These are phyloP conservation scores for Xanthia togata DNA, from an alignment of 2,888 invertebrate genomes.

Conservation along the genomic window DNA sequence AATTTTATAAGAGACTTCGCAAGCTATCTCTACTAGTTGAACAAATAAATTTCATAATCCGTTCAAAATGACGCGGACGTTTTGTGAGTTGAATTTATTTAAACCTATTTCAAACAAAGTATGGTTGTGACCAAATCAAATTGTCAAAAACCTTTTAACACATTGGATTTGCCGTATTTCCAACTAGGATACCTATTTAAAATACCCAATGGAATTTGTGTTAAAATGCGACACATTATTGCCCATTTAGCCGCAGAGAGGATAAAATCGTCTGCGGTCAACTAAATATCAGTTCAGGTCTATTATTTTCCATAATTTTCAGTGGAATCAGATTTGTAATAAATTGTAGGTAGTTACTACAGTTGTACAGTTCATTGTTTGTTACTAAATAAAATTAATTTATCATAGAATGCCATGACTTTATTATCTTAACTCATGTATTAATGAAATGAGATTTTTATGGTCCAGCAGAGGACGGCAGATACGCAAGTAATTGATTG, in stretches of 20 bases:
- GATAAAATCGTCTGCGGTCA: slow-evolving; percentile 11
- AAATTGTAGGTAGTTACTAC: not conserved
- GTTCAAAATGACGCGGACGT: too few species aligned
- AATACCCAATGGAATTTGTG: not conserved
- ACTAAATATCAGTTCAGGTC: slow-evolving; percentile 4
- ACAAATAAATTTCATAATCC: too few species aligned
- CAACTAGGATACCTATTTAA: not conserved
- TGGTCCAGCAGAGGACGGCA: not conserved
- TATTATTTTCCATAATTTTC: not conserved
- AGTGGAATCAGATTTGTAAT: not conserved
- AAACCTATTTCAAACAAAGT: not conserved
- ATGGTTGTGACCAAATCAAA: not conserved
- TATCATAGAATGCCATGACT: not conserved
- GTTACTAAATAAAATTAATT: not conserved
- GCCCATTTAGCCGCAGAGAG: not conserved
- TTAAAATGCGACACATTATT: not conserved
- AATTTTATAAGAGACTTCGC: too few species aligned
- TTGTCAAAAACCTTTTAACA: not conserved
- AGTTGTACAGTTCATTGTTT: not conserved
- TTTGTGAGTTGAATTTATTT: not conserved
- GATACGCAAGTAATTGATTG: not conserved
- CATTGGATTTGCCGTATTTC: not conserved
- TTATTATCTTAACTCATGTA: not conserved
- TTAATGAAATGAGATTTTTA: not conserved
- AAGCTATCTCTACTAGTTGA: too few species aligned